Base-by-base conservation (phyloP, 2,888 invertebrate species). In the Thymelicus acteon region DNA sequence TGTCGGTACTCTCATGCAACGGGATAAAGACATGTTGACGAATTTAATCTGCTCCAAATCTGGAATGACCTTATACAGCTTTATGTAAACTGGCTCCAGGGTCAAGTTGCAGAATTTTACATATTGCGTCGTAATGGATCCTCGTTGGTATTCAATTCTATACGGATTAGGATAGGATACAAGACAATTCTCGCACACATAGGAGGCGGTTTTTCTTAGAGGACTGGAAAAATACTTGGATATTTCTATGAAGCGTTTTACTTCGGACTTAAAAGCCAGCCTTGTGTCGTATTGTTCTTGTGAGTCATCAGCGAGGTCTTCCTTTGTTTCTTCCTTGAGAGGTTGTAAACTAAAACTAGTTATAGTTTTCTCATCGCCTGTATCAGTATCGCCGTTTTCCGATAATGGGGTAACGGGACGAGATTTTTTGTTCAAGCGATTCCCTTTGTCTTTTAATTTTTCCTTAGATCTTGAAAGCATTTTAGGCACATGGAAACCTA, bases 161-260 rank as follows among this genome's bases (percentile, higher is more conserved):
- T 80, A 87, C 1, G 83, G 78, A 72, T 82, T 88, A 2, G 92
- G 92, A 73, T 88, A 90, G 0, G 91, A 85, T 5, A 92, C 86
- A 0, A 92, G 81, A 3, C 81, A 77, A 40, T 82, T 87, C 72
- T 92, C 92, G 73, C 91, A 89, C 7, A 91, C 82, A 72, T 92
- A 92, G 0, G 92, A 89, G 1, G 92, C 92, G 1, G 89, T 87
- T 80, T 90, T 92, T 5, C 84, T 82, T 4, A 92, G 75, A 3
- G 92, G 92, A 69, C 88, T 91, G 0, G 92, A 90, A 73, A 92
- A 93, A 72, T 91, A 90, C 73, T 92, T 90, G 0, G 92, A 91
- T 72, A 93, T 91, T 79, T 92, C 91, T 57, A 93, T 87, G 72
- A 93, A 92, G 68, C 88, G 81, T 75, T 89, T 82, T 1, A 88